Evolutionary conservation across 2,888 invertebrate genomes (phyloP), one percentile per base, ranked within the genome.

Genomic region (Melinaea menophilus): DNA sequence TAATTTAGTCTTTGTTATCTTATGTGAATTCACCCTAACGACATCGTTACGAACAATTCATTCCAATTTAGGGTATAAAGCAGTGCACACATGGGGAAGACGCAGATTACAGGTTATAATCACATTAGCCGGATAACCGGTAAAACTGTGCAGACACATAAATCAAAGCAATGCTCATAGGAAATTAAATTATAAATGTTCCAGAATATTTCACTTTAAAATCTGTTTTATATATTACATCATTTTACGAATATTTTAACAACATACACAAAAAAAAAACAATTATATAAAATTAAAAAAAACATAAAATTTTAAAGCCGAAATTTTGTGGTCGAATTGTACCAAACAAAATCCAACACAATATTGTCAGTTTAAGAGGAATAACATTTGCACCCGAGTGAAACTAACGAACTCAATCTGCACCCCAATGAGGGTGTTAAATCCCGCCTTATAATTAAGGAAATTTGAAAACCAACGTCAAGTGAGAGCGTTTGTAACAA

Each of bases 401-500:
- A 35, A 55, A 55, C 65, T 69, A 69, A 70, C 68, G 68, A 68
- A 69, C 66, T 61, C 67, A 58, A 64, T 59, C 65, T 61, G 62
- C 55, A 57, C 51, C 51, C 51, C 57, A 70, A 72, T 71, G 71
- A 72, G 78, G 81, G 80, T 77, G 81, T 78, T 80, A 76, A 79
- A 80, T 81, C 79, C 77, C 75, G 80, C 78, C 78, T 81, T 83
- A 84, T 87, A 86, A 88, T 88, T 88, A 87, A 83, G 87, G 84
- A 85, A 87, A 86, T 88, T 88, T 85, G 84, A 87, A 88, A 86
- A 85, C 84, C 85, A 80, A 73, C 76, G 71, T 74, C 73, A 73
- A 75, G 72, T 73, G 68, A 63, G 70, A 68, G 65, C 71, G 72
- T 70, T 73, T 69, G 75, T 73, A 73, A 73, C 74, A 73, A 78